Evolutionary conservation across 2,888 invertebrate species (phyloP).

Genomic region (Bruchidius siliquastri): DNA sequence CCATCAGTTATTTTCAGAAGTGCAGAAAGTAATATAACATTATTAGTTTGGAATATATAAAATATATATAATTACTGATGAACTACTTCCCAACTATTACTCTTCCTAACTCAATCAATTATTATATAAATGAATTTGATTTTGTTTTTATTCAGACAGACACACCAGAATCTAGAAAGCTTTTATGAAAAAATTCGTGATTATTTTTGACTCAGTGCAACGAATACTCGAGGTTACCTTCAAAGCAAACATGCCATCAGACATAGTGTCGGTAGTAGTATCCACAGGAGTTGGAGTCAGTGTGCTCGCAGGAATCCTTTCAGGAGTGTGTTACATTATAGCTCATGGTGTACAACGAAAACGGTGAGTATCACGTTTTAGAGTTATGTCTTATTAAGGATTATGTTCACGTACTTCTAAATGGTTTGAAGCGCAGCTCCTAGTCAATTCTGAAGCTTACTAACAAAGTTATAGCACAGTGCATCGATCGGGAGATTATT

Average conservation of each 20-base stretch:
- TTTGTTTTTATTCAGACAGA: not conserved
- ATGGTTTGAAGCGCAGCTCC: too few species aligned
- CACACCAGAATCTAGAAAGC: not conserved
- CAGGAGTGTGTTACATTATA: conserved; percentile 63
- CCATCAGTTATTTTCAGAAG: too few species aligned
- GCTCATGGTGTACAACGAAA: conserved; percentile 48
- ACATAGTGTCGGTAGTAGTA: conserved; percentile 51
- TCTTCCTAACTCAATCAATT: too few species aligned
- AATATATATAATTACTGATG: too few species aligned
- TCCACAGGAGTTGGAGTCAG: conserved; percentile 61
- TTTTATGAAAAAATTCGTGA: not conserved
- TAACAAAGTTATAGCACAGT: too few species aligned
- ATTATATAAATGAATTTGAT: too few species aligned
- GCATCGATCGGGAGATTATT: too few species aligned
- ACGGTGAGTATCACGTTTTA: not conserved
- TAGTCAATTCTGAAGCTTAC: too few species aligned
- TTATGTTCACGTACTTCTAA: too few species aligned
- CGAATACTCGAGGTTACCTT: not conserved
- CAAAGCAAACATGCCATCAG: conserved; percentile 49
- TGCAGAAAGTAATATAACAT: too few species aligned
- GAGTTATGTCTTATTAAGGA: not conserved
- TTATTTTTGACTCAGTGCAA: not conserved
- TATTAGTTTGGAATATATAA: too few species aligned
- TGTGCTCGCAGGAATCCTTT: conserved; percentile 63
- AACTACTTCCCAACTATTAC: too few species aligned